Base-by-base conservation (phyloP, 2,888 invertebrate species). In the Apoderus coryli region DNA sequence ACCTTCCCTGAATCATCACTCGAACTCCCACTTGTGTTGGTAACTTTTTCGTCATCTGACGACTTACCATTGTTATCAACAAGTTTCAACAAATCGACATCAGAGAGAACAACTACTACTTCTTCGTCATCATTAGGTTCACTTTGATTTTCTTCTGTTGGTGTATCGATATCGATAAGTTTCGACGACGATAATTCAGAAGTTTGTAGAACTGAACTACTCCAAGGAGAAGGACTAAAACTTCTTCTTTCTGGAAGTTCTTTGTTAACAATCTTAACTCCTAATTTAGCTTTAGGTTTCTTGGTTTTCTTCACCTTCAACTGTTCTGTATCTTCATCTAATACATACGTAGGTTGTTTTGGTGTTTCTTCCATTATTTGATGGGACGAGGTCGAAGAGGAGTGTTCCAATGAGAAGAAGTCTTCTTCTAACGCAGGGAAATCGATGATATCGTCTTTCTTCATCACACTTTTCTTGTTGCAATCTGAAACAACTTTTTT, bases 21-120 rank as follows among this genome's bases (percentile, higher is more conserved):
- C 1, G 68, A 67, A 37, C 62, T 52, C 6, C 62, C 57, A 16
- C 35, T 40, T 2, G 63, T 63, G 16, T 65, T 63, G n/a, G n/a
- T n/a, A 2, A 59, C 51, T 35, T 60, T 64, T 35, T 69, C 68
- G 29, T 70, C 70, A 38, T 70, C 70, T 0, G 67, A 68, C 1
- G 65, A 66, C 44, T 68, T 68, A 35, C 47, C 44, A 50, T 19
- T 19, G 6, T 19, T n/a, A 19, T 19, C 19, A 7, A n/a, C 19
- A 19, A 19, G 7, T 7, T n/a, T 7, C 19, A 19, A 7, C 7
- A 7, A 6, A 7, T 6, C 19, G 6, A 19, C 19, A 19, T 19
- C 19, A 7, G 45, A 22, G 9, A 46, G 43, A 31, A 44, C 46
- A 26, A 41, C 42, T 22, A 45, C 46, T 3, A 39, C 33, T n/a